Percentiles rank a stretch among this genome's conserved stretches.
Evolutionary conservation across 2,888 invertebrate species (phyloP).

Genomic region (Epicampocera succincta): DNA sequence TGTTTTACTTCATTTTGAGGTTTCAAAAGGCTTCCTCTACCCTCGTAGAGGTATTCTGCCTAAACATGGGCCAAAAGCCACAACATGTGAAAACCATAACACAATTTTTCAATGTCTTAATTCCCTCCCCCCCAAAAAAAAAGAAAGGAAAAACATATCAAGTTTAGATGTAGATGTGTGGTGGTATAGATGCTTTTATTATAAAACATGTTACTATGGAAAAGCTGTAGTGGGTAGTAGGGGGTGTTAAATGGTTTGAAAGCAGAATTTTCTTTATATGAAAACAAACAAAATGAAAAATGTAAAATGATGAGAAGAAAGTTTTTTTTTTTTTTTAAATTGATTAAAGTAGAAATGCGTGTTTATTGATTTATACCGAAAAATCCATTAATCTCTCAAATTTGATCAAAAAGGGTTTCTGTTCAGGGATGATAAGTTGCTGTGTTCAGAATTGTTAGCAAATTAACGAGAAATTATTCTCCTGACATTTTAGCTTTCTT

Average conservation of each 20-base stretch:
- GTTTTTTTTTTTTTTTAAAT: no score
- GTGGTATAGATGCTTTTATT: slow-evolving; percentile 2
- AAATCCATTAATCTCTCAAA: no score
- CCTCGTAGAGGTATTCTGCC: slow-evolving; percentile 8
- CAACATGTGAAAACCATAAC: slow-evolving; percentile 23
- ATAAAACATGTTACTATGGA: background rate
- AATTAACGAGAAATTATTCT: no score
- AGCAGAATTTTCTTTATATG: no score
- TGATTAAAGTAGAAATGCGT: background rate
- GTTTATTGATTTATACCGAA: no score
- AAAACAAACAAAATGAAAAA: no score
- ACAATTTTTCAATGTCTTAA: slow-evolving; percentile 42
- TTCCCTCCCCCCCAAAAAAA: background rate
- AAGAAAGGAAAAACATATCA: slow-evolving; percentile 30
- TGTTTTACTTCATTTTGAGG: slow-evolving; percentile 47
- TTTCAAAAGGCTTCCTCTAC: slow-evolving; percentile 63
- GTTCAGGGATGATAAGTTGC: no score
- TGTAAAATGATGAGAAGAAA: no score
- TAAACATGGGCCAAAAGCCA: slow-evolving; percentile 37
- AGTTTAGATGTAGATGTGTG: slow-evolving; percentile 38
- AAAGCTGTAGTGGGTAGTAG: background rate
- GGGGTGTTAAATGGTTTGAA: background rate
- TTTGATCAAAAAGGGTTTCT: no score
- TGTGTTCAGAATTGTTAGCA: no score
- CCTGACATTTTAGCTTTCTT: no score